phyloP scores from a whole-genome alignment of 1,140 invertebrate species.

The Teleogryllus occipitalis region DNA sequence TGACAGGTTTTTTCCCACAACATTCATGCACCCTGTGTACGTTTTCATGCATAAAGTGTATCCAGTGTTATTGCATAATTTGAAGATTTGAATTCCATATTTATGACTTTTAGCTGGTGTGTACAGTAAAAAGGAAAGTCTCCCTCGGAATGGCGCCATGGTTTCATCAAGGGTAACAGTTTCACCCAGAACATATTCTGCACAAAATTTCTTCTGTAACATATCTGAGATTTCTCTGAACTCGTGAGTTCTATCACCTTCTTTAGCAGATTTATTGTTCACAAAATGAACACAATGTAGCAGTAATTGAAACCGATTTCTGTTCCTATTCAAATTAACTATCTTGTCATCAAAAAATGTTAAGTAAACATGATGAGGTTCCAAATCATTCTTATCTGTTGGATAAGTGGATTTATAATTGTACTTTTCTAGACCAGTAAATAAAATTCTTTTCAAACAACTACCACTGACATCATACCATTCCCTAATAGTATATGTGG shows the following conservation, averaged over 20 bases:
- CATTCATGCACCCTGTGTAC: background rate
- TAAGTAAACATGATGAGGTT: background rate
- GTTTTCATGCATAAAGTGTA: background rate
- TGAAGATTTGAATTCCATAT: too few species aligned
- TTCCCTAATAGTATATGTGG: background rate
- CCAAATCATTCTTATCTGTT: background rate
- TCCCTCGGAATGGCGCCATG: too few species aligned
- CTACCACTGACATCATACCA: conserved; percentile 8
- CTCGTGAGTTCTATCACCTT: background rate
- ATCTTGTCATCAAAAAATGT: background rate
- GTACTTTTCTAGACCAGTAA: background rate
- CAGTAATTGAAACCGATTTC: conserved; percentile 9
- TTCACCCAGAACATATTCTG: background rate
- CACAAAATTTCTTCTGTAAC: background rate
- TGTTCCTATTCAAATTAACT: background rate
- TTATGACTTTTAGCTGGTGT: too few species aligned
- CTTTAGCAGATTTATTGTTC: background rate
- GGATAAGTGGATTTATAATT: background rate
- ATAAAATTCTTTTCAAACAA: background rate
- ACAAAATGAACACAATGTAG: conserved; percentile 3
- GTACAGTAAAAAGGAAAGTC: too few species aligned
- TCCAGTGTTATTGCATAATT: too few species aligned
- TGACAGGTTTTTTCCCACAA: background rate
- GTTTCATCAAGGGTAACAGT: too few species aligned
- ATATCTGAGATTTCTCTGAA: background rate